These are phyloP conservation scores for Megatriorchis doriae DNA, from an alignment of 2,113 vertebrate species.

Conservation along the genomic window DNA sequence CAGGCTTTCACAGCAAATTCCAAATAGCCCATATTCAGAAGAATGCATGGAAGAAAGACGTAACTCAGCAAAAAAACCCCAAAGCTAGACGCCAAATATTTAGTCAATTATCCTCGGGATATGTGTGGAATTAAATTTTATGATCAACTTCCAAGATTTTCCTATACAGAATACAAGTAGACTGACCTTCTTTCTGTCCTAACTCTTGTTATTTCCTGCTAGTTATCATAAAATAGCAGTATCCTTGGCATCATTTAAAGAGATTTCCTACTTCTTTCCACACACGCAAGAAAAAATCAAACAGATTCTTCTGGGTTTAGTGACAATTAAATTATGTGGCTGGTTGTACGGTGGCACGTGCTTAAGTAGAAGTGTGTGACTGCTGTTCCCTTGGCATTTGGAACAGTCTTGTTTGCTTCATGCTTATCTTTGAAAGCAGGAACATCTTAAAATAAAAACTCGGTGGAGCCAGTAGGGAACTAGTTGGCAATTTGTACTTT, in stretches of 20 bases:
- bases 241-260: constrained; percentile 30
- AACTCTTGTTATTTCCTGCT: constrained; percentile 51
- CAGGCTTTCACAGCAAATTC: not conserved
- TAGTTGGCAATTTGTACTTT: not conserved
- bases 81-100: not conserved
- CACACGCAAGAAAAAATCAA: not conserved
- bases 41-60: not conserved
- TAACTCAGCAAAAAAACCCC: not conserved
- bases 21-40: not conserved
- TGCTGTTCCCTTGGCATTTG: not conserved
- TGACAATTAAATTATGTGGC: not conserved
- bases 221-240: constrained; percentile 27
- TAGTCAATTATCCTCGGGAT: not conserved
- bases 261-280: constrained; percentile 53
- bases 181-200: constrained; percentile 32
- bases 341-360: fast-evolving
- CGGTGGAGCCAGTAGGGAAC: not conserved
- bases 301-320: not conserved
- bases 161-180: not conserved
- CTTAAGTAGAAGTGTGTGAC: not conserved
- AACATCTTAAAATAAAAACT: constrained; percentile 62
- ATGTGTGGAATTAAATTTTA: not conserved
- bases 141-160: not conserved
- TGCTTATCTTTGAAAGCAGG: constrained; percentile 43
- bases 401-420: not conserved